Conservation (phyloP, 2,888 invertebrate genomes). For the Limnephilus marmoratus region DNA sequence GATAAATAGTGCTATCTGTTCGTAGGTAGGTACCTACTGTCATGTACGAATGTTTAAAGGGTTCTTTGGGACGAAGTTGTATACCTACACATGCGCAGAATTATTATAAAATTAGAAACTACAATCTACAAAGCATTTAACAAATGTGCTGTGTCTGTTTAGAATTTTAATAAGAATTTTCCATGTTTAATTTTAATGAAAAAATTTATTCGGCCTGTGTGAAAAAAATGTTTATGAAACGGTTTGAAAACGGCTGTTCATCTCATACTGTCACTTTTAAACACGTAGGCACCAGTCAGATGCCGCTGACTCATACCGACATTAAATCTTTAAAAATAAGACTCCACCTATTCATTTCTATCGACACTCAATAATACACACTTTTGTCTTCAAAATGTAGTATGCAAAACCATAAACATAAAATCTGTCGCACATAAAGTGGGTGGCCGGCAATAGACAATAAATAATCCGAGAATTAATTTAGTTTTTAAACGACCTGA, state of each 20-base stretch:
- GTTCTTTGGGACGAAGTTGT: too few species aligned
- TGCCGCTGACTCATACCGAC: not conserved
- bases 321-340: not conserved
- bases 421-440: constrained; percentile 15
- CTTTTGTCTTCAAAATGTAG: not conserved
- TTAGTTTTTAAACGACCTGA: constrained; percentile 21
- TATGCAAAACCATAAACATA: constrained; percentile 17
- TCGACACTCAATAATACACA: not conserved
- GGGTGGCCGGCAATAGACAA: constrained; percentile 24
- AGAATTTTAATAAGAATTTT: too few species aligned
- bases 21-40: not conserved
- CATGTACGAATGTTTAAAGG: not conserved
- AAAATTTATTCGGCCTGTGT: not conserved
- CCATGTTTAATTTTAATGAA: too few species aligned
- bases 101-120: too few species aligned
- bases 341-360: not conserved
- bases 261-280: not conserved
- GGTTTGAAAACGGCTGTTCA: not conserved
- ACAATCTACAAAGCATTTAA: too few species aligned
- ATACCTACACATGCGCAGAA: too few species aligned
- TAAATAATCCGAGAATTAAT: constrained; percentile 15
- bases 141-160: too few species aligned
- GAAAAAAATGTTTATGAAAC: not conserved
- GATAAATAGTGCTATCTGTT: not conserved
- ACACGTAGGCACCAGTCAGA: not conserved